phyloP scores from a whole-genome alignment of 2,797 vertebrate genomes.

The Lophius americanus region DNA sequence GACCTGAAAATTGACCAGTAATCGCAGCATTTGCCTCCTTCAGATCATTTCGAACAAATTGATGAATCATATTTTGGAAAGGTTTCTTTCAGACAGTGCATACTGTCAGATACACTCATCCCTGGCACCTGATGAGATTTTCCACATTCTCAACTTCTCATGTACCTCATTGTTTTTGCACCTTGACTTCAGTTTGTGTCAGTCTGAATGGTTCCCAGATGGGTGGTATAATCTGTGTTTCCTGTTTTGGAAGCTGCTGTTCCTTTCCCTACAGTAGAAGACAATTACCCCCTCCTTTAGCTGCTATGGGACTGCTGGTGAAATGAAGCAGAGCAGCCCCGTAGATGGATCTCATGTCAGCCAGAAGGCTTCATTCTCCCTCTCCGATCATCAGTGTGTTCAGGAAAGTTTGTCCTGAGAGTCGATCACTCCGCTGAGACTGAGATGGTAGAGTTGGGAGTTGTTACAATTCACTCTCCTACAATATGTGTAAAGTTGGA shows the following conservation, averaged over 20 bases:
- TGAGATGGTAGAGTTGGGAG: background rate
- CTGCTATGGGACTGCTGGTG: slow-evolving; percentile 33
- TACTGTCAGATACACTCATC: background rate
- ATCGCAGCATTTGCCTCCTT: slow-evolving; percentile 1
- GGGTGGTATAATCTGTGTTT: slow-evolving; percentile 48
- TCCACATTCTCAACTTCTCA: slow-evolving; percentile 1
- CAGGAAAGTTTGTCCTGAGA: slow-evolving; percentile 31
- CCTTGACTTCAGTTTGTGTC: slow-evolving; percentile 32
- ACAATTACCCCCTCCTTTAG: slow-evolving; percentile 15
- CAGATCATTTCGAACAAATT: slow-evolving; percentile 36
- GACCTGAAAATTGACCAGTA: slow-evolving; percentile 43
- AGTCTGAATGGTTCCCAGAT: slow-evolving; percentile 54
- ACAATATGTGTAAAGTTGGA: background rate
- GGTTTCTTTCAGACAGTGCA: slow-evolving; percentile 8
- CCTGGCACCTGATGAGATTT: slow-evolving; percentile 19
- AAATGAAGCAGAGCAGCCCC: slow-evolving; percentile 52
- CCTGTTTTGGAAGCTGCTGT: slow-evolving; percentile 54
- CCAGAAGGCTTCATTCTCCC: slow-evolving; percentile 33
- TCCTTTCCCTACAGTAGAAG: slow-evolving; percentile 25
- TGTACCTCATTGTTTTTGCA: slow-evolving; percentile 33
- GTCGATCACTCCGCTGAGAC: slow-evolving; percentile 26
- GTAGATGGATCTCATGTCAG: slow-evolving; percentile 42
- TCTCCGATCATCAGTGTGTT: slow-evolving; percentile 35
- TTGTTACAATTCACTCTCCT: too few species aligned
- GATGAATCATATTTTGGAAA: slow-evolving; percentile 35